A percentile compares a stretch with the other conserved stretches of the same genome.
Conservation (phyloP, 2,797 vertebrate genomes). For the Pempheris klunzingeri region DNA sequence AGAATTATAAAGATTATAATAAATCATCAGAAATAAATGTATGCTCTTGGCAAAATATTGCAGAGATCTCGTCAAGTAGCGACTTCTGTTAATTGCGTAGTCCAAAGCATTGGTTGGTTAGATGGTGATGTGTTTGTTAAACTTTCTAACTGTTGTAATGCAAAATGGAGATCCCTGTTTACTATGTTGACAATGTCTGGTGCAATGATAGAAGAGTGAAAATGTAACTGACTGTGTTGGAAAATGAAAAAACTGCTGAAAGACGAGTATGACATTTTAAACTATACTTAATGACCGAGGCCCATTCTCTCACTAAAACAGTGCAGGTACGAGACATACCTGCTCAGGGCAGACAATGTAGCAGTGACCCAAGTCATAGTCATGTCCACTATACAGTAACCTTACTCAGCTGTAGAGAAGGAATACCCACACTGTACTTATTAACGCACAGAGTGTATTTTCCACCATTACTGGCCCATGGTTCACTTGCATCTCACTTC, state of each 20-base stretch:
- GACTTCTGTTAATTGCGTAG: conserved; percentile 84
- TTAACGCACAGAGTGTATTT: conserved; percentile 63
- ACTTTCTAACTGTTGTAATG: conserved; percentile 82
- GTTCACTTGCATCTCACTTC: conserved; percentile 70
- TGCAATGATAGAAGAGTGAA: conserved; percentile 58
- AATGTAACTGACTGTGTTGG: conserved; percentile 69
- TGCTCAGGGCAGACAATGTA: conserved; percentile 87
- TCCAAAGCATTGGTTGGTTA: conserved; percentile 83
- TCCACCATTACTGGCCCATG: conserved; percentile 58
- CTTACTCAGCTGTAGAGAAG: conserved; percentile 68
- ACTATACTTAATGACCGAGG: conserved; percentile 59
- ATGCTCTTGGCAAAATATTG: conserved; percentile 79
- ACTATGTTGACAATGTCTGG: conserved; percentile 70
- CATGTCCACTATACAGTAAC: conserved; percentile 66
- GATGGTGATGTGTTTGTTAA: conserved; percentile 85
- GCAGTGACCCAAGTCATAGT: conserved; percentile 83
- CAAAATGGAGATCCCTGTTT: conserved; percentile 80
- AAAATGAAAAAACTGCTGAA: conserved; percentile 66
- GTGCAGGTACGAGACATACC: conserved; percentile 74
- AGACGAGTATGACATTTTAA: conserved; percentile 60
- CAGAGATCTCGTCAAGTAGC: conserved; percentile 82
- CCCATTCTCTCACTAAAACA: conserved; percentile 68
- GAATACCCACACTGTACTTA: conserved; percentile 69
- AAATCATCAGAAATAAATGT: conserved; percentile 78
- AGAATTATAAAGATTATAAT: conserved; percentile 76